Conservation (phyloP, 2,797 vertebrate genomes). For the Tauraco hartlaubi region DNA sequence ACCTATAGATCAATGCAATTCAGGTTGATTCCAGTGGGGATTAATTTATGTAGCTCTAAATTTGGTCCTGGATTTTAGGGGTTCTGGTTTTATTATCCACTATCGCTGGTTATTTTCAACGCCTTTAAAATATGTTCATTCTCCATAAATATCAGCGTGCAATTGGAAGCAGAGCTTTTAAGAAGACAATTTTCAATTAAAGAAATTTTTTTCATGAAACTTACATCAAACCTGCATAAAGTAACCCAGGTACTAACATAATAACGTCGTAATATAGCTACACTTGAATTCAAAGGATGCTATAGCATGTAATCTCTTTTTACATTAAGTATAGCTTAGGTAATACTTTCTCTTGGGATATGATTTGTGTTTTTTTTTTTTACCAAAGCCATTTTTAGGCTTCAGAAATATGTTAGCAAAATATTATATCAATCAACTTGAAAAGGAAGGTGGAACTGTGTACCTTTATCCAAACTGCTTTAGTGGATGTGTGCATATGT, state of each 20-base stretch:
- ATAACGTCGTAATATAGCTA: constrained; percentile 60
- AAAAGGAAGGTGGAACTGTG: not conserved
- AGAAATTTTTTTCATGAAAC: not conserved
- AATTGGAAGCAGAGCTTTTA: constrained; percentile 20
- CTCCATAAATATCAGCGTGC: not conserved
- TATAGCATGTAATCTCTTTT: constrained; percentile 46
- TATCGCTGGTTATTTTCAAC: not conserved
- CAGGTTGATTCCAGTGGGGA: not conserved
- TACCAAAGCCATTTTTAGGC: constrained; percentile 18
- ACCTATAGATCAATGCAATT: not conserved
- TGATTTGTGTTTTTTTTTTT: not conserved
- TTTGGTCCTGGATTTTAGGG: not conserved
- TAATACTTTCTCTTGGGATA: constrained; percentile 36
- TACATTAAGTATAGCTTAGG: constrained; percentile 45
- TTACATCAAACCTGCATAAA: not conserved
- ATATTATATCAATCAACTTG: constrained; percentile 12
- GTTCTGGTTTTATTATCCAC: not conserved
- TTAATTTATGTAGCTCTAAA: not conserved
- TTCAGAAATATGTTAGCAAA: constrained; percentile 6
- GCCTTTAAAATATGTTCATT: not conserved
- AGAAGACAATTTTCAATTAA: not conserved
- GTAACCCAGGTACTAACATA: not conserved
- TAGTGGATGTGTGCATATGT: not conserved
- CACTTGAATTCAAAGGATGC: constrained; percentile 35
- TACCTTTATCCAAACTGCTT: constrained; percentile 14